Evolutionary conservation across 1,140 invertebrate species (phyloP), one percentile per base, ranked within the genome.

Genomic region (Camponotus pennsylvanicus): DNA sequence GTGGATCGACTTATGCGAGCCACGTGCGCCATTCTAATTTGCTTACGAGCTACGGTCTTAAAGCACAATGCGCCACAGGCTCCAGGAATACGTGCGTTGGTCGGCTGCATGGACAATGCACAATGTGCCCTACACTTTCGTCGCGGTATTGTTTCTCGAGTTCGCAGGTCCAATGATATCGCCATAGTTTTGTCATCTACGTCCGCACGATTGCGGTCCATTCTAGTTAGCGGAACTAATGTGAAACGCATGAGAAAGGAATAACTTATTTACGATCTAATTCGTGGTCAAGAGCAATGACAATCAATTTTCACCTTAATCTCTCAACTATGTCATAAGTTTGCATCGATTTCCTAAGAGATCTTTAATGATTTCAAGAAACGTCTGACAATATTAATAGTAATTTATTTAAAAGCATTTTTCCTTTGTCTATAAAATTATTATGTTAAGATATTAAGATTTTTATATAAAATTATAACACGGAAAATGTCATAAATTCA

Each of bases 1-100:
- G 73, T 87, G 75, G 79, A 86, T 85, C 90, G 88, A 91, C 92
- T 92, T 92, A 93, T 93, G 92, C 92, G 86, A 92, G 92, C 92
- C 92, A 93, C 92, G 92, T 93, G 92, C 92, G 75, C 91, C 89
- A 91, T 92, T 93, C 92, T 93, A 93, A 93, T 93, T 93, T 93
- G 92, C 92, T 93, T 93, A 93, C 92, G 91, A 91, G 92, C 64
- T 78, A 86, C 83, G 87, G 90, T 86, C 90, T 92, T 92, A 92
- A 90, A 91, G 83, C 75, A 93, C 92, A 93, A 93, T 92, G 89
- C 88, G 67, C 84, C 84, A 87, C 89, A 69, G 63, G 88, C 79
- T 84, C 87, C 49, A 69, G 59, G 45, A 64, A 82, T 89, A 90
- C 88, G 89, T 91, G 86, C 66, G 73, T 83, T 69, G 80, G 61